Conservation (phyloP, 1,140 invertebrate species). For the Cheumatopsyche charites region DNA sequence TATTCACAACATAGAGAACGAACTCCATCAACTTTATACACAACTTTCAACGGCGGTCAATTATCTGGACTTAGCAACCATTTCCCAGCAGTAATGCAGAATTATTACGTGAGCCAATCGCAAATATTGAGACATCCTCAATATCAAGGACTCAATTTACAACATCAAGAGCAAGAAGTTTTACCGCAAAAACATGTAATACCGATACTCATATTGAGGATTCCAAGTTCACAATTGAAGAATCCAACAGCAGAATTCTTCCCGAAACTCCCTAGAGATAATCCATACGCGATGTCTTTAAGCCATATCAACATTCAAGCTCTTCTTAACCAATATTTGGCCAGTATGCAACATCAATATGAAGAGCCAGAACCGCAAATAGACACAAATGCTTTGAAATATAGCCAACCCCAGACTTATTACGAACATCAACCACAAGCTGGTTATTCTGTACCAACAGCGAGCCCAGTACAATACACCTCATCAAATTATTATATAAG, state of each 20-base stretch:
- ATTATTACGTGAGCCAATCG: constrained; percentile 57
- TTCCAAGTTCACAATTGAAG: constrained; percentile 63
- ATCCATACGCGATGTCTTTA: constrained; percentile 60
- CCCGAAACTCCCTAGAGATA: constrained; percentile 61
- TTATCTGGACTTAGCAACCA: constrained; percentile 57
- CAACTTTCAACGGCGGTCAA: constrained; percentile 59
- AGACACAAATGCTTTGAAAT: constrained; percentile 48
- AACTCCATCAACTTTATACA: constrained; percentile 54
- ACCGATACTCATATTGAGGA: constrained; percentile 63
- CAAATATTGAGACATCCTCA: constrained; percentile 57
- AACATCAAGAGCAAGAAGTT: constrained; percentile 53
- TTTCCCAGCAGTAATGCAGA: constrained; percentile 59
- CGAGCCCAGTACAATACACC: constrained; percentile 24
- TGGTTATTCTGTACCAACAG: constrained; percentile 9
- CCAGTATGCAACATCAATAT: constrained; percentile 45
- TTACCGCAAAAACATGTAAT: constrained; percentile 56
- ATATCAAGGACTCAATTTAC: constrained; percentile 55
- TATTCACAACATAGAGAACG: constrained; percentile 38
- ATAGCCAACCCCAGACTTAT: constrained; percentile 53
- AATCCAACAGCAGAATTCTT: constrained; percentile 61
- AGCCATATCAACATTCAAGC: constrained; percentile 61
- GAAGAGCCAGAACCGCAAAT: constrained; percentile 36
- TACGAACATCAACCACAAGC: constrained; percentile 34
- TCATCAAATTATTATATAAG: not conserved
- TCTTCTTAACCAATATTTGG: constrained; percentile 51